These are phyloP conservation scores for Falco cherrug DNA, from an alignment of 2,797 vertebrate genomes.

Conservation along the genomic window DNA sequence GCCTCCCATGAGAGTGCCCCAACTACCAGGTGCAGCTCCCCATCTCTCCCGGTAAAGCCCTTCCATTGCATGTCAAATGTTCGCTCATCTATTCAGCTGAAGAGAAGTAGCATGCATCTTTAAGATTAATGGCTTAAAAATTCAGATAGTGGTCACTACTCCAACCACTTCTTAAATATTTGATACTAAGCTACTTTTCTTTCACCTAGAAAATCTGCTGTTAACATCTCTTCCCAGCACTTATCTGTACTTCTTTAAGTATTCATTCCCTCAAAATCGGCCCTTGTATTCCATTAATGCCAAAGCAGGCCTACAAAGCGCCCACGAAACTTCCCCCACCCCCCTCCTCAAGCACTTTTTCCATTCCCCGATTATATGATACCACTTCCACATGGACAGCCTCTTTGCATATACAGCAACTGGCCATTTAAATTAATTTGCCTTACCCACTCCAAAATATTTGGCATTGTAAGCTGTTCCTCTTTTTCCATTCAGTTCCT, in stretches of 20 bases:
- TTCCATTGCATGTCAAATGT: background rate
- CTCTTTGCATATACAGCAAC: background rate
- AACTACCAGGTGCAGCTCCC: background rate
- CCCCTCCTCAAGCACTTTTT: background rate
- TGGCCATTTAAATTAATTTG: background rate
- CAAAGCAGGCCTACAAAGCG: background rate
- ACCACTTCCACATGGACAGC: background rate
- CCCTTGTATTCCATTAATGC: background rate
- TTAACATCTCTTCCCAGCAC: slow-evolving; percentile 9
- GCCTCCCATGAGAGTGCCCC: background rate
- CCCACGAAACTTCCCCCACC: background rate
- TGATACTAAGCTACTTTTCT: slow-evolving; percentile 27
- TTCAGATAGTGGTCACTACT: background rate
- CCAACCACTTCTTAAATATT: slow-evolving; percentile 35
- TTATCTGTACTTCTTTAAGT: background rate
- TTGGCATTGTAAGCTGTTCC: accelerated
- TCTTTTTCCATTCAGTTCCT: background rate
- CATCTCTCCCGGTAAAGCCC: background rate
- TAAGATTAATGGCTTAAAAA: slow-evolving; percentile 1
- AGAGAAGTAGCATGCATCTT: background rate
- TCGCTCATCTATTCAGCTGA: background rate
- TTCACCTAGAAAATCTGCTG: slow-evolving; percentile 33
- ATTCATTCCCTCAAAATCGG: background rate
- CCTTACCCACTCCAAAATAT: background rate
- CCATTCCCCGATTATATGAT: background rate